Percentiles rank a stretch among this genome's conserved stretches.
These are phyloP conservation scores for Hypotaenidia okinawae DNA, from an alignment of 2,797 vertebrate genomes.

Conservation along the genomic window DNA sequence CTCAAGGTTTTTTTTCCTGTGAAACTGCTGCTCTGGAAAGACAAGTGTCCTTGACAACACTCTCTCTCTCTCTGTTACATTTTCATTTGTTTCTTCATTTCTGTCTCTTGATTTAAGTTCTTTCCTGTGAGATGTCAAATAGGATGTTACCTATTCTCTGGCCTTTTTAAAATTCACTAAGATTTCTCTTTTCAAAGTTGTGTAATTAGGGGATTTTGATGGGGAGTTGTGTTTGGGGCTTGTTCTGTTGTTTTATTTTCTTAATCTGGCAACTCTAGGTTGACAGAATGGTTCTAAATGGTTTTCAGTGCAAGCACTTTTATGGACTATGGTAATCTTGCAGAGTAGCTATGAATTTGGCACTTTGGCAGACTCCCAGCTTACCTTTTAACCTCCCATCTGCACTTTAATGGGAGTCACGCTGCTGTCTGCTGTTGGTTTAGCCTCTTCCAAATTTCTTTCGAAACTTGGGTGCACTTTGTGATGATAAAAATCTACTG, in stretches of 20 bases:
- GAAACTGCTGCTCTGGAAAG: slow-evolving; percentile 14
- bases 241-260: background rate
- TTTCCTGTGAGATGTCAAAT: background rate
- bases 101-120: background rate
- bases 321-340: background rate
- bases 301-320: background rate
- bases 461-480: background rate
- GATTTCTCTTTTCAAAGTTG: background rate
- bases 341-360: background rate
- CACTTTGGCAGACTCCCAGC: background rate
- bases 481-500: background rate
- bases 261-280: background rate
- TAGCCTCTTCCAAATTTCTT: slow-evolving; percentile 26
- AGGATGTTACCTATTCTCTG: background rate
- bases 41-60: slow-evolving; percentile 14
- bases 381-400: slow-evolving; percentile 45
- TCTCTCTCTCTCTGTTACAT: slow-evolving; percentile 3
- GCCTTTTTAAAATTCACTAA: background rate
- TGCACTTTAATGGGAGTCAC: background rate
- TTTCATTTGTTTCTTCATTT: slow-evolving; percentile 17
- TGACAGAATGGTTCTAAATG: background rate
- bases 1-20: background rate
- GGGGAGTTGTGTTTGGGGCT: background rate
- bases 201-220: background rate
- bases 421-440: slow-evolving; percentile 8